Evolutionary conservation across 1,140 invertebrate genomes (phyloP).

Genomic region (Diprion similis): DNA sequence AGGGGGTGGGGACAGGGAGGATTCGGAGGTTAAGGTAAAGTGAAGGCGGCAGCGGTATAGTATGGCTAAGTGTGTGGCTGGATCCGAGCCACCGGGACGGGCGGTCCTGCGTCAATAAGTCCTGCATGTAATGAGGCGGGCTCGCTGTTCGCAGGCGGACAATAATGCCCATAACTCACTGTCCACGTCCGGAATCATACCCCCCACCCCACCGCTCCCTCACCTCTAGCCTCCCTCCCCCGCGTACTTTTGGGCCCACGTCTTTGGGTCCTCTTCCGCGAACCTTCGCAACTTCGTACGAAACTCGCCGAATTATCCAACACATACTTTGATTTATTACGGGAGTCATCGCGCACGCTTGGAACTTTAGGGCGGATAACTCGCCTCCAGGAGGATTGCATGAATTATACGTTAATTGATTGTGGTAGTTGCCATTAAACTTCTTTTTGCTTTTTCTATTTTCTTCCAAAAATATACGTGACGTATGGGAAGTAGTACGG

Average conservation of each 20-base stretch:
- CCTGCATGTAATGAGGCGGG: conserved; percentile 43
- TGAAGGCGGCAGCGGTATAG: neutral
- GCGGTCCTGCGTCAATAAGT: conserved; percentile 46
- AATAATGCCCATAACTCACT: conserved; percentile 54
- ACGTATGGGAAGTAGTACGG: too few species aligned
- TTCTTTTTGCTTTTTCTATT: too few species aligned
- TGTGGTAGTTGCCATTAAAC: too few species aligned
- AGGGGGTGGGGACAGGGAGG: conserved; percentile 12
- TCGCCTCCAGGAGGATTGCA: neutral
- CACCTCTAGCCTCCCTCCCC: neutral
- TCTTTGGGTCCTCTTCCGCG: neutral
- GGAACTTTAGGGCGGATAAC: neutral
- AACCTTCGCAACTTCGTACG: neutral
- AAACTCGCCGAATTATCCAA: neutral
- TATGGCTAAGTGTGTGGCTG: conserved; percentile 9
- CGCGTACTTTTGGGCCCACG: neutral
- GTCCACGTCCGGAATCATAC: conserved; percentile 30
- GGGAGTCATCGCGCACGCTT: neutral
- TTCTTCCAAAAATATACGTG: too few species aligned
- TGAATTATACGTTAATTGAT: too few species aligned
- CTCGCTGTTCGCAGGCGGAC: conserved; percentile 47
- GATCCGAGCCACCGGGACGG: conserved; percentile 32
- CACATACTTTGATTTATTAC: neutral
- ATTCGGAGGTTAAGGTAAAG: conserved; percentile 10
- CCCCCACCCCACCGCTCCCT: conserved; percentile 11